These are phyloP conservation scores for Blera fallax DNA, from an alignment of 2,888 invertebrate genomes.

Conservation along the genomic window DNA sequence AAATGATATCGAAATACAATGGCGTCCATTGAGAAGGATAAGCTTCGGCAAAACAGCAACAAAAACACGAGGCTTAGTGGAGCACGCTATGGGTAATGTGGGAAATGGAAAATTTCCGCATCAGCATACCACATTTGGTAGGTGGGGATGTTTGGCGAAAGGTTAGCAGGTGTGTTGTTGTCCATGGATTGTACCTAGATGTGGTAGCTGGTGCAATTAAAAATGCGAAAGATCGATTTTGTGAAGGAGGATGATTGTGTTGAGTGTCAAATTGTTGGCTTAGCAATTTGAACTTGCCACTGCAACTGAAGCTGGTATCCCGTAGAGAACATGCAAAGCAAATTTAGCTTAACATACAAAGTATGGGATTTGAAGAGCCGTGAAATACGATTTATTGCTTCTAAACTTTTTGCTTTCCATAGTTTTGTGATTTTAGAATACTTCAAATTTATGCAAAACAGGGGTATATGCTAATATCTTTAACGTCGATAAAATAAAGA, in stretches of 20 bases:
- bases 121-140: not conserved
- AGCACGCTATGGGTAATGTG: not conserved
- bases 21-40: conserved; percentile 27
- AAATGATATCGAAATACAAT: conserved; percentile 35
- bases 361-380: not conserved
- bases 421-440: not conserved
- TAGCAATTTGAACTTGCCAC: conserved; percentile 39
- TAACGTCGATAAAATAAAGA: too few relatives aligned
- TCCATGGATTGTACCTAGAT: conserved; percentile 3
- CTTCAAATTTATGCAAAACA: not conserved
- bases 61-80: conserved; percentile 35
- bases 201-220: conserved; percentile 45
- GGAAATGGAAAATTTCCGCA: conserved; percentile 1
- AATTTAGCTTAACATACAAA: conserved; percentile 39
- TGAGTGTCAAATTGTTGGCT: conserved; percentile 46
- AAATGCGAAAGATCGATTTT: conserved; percentile 50
- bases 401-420: not conserved
- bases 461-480: not conserved
- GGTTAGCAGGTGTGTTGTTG: conserved; percentile 45
- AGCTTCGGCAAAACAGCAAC: conserved; percentile 2
- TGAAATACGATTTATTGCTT: not conserved
- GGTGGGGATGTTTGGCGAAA: conserved; percentile 1
- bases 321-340: not conserved
- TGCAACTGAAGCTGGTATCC: not conserved
- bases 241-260: not conserved